Percentiles rank a stretch among this genome's conserved stretches.
Evolutionary conservation across 2,888 invertebrate species (phyloP).

Genomic region (Aspidiotus destructor): DNA sequence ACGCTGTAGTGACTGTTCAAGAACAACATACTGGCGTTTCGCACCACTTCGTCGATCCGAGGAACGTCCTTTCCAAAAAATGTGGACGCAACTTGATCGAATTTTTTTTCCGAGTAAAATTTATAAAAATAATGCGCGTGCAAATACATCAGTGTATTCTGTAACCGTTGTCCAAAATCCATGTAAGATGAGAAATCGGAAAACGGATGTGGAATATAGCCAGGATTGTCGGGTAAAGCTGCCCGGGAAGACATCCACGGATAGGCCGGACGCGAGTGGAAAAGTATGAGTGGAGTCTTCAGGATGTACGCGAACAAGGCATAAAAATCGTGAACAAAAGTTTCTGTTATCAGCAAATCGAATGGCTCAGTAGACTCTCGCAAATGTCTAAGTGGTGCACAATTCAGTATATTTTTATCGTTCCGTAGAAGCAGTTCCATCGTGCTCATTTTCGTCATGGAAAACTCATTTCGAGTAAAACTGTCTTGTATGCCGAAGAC

Average conservation of each 20-base stretch:
- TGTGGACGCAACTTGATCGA: not conserved
- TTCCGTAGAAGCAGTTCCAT: not conserved
- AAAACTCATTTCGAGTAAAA: too few species aligned
- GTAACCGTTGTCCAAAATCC: conserved; percentile 40
- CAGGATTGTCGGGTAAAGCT: conserved; percentile 22
- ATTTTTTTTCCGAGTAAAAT: not conserved
- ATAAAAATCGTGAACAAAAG: conserved; percentile 61
- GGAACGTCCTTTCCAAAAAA: conserved; percentile 2
- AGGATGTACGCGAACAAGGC: conserved; percentile 53
- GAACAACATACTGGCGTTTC: conserved; percentile 9
- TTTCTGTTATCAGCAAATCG: conserved; percentile 59
- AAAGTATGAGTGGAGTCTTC: conserved; percentile 41
- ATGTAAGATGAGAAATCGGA: conserved; percentile 36
- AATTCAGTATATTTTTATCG: conserved; percentile 4
- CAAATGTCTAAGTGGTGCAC: conserved; percentile 5
- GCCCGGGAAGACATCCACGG: conserved; percentile 48
- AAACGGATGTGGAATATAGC: conserved; percentile 29
- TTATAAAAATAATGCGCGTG: not conserved
- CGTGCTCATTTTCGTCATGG: not conserved
- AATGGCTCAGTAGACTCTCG: not conserved
- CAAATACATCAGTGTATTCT: not conserved
- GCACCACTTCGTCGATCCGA: not conserved
- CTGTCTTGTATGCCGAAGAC: too few species aligned
- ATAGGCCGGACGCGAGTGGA: conserved; percentile 53
- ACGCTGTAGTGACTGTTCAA: conserved; percentile 7